These are phyloP conservation scores for Uropetala carovei DNA, from an alignment of 2,888 invertebrate genomes.

Conservation along the genomic window DNA sequence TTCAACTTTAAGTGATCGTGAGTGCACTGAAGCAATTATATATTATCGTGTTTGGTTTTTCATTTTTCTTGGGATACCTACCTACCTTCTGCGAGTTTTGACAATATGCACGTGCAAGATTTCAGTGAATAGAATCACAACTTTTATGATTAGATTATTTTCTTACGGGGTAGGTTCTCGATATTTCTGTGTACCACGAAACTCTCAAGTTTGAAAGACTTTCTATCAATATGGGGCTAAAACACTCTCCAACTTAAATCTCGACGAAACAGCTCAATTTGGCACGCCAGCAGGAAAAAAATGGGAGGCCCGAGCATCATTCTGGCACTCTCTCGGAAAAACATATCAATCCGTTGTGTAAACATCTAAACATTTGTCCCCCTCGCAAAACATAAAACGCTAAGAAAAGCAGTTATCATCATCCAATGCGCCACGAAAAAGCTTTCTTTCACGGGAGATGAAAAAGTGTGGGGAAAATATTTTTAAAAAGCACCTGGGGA, in stretches of 20 bases:
- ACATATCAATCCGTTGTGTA: slow-evolving; percentile 36
- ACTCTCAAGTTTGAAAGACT: too few relatives aligned
- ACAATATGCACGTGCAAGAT: too few relatives aligned
- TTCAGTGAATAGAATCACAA: too few relatives aligned
- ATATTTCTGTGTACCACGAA: too few relatives aligned
- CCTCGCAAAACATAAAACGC: slow-evolving; percentile 17
- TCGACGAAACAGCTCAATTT: slow-evolving; percentile 35
- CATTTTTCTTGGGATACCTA: too few relatives aligned
- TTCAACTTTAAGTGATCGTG: too few relatives aligned
- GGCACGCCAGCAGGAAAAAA: neutral
- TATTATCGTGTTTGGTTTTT: too few relatives aligned
- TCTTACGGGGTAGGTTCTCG: too few relatives aligned
- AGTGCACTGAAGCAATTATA: too few relatives aligned
- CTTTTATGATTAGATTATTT: too few relatives aligned
- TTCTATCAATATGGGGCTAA: too few relatives aligned
- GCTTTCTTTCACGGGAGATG: slow-evolving; percentile 2
- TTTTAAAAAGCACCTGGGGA: slow-evolving; percentile 52
- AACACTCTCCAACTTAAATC: slow-evolving; percentile 33
- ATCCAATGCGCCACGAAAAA: neutral
- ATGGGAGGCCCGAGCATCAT: neutral
- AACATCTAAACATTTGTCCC: slow-evolving; percentile 33
- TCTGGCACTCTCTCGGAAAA: slow-evolving; percentile 30
- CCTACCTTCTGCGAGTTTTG: too few relatives aligned
- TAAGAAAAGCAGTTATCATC: slow-evolving; percentile 26
- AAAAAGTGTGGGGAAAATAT: slow-evolving; percentile 51